Base-by-base conservation (phyloP, 2,797 vertebrate species). In the Diceros bicornis region DNA sequence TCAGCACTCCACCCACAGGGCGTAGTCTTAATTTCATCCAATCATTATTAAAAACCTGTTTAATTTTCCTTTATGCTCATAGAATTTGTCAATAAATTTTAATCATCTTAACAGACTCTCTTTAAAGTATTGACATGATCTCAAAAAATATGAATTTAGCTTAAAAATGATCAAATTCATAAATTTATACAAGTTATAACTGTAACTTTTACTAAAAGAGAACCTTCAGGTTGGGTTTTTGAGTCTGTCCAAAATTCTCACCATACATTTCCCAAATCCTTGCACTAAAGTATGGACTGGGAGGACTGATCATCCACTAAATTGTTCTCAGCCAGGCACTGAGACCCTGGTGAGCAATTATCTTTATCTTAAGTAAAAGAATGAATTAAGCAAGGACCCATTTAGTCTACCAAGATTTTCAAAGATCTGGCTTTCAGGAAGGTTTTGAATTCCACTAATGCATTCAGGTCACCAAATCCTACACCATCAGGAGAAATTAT, bases 11-110 rank as follows among this genome's bases (percentile, higher is more conserved):
- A 1, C 62, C 82, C 82, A 94, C 55, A 37, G 41, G 2, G 52
- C 47, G 34, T 92, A 74, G 25, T 64, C 59, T 89, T 88, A 78
- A 78, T 95, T 91, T 84, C n/a, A 75, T 44, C 61, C 64, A 96
- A 41, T 92, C 71, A 83, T 96, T 91, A 52, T 81, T 29, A 68
- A 91, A 96, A 86, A 64, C 13, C 37, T 77, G 57, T 50, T 91
- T 96, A 74, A 74, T 94, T 91, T 92, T 68, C 61, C 55, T 89
- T 78, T 74, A 66, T 44, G 18, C 68, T 68, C 20, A 59, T 29
- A 69, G 74, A 86, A 85, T 91, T 68, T 94, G 69, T 84, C 52
- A 93, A 82, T 27, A 86, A 59, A 75, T 94, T 81, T 86, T 95
- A 87, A 77, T 94, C 93, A 90, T 93, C 37, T 64, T 82, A 87